Evolutionary conservation across 2,888 invertebrate genomes (phyloP).

Genomic region (Drosophila dives): DNA sequence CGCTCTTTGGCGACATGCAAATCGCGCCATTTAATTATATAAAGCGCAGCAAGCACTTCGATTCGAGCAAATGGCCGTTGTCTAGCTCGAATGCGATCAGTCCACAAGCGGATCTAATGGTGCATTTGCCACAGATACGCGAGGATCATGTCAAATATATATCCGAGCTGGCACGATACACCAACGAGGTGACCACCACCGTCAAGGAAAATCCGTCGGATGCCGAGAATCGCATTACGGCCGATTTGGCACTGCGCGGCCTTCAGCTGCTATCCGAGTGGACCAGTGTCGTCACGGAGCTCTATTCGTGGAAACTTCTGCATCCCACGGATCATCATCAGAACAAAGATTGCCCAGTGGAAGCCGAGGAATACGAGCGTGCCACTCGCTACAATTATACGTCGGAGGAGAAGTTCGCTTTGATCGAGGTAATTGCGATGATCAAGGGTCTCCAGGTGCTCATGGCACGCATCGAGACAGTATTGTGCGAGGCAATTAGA

Average conservation of each 20-base stretch:
- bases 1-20: constrained; percentile 99
- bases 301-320: constrained; percentile 98
- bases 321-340: constrained; percentile 99
- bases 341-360: constrained; percentile 96
- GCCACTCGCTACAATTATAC: constrained; percentile 99
- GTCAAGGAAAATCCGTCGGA: constrained; percentile 97
- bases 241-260: constrained; percentile 95
- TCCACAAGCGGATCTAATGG: constrained; percentile 97
- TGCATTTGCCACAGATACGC: constrained; percentile 96
- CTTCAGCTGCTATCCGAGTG: constrained; percentile 97
- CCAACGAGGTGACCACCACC: constrained; percentile 93
- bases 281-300: constrained; percentile 98
- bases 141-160: constrained; percentile 99
- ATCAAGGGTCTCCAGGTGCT: constrained; percentile 98
- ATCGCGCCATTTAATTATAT: constrained; percentile 99
- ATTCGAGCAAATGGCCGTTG: constrained; percentile 95
- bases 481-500: constrained; percentile 95
- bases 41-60: constrained; percentile 96
- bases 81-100: constrained; percentile 93
- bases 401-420: constrained; percentile 97
- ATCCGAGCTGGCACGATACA: constrained; percentile 96
- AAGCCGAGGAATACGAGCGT: constrained; percentile 99
- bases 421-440: constrained; percentile 99
- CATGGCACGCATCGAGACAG: constrained; percentile 98
- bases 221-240: constrained; percentile 94